Evolutionary conservation across 2,797 vertebrate genomes (phyloP).

Genomic region (Epinephelus awoara): DNA sequence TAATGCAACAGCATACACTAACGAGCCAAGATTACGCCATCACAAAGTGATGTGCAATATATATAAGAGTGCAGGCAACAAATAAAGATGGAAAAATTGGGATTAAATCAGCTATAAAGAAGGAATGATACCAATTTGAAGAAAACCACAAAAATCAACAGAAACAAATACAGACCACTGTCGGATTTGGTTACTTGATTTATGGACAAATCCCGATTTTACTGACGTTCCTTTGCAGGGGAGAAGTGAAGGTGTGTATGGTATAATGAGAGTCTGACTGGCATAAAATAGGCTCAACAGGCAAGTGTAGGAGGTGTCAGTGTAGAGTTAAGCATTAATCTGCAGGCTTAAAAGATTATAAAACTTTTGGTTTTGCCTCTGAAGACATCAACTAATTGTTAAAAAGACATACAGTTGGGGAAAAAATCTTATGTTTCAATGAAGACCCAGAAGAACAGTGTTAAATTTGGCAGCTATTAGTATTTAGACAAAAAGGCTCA

Average conservation of each 20-base stretch:
- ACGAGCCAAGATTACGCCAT: neutral
- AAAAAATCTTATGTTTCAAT: neutral
- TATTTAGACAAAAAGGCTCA: no score
- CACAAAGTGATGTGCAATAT: constrained; percentile 7
- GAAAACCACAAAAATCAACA: neutral
- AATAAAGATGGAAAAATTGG: neutral
- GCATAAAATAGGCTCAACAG: neutral
- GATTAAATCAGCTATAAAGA: neutral
- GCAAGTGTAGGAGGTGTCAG: neutral
- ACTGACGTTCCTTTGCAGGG: neutral
- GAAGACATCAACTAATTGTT: neutral
- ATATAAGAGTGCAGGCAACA: neutral
- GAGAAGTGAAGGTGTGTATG: neutral
- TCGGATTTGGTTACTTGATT: neutral
- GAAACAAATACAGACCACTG: neutral
- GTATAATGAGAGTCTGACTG: neutral
- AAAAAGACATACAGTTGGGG: neutral
- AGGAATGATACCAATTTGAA: neutral
- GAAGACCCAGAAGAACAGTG: neutral
- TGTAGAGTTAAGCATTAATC: neutral
- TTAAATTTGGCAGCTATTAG: no score
- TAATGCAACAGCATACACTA: constrained; percentile 7
- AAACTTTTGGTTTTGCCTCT: neutral
- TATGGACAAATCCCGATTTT: neutral
- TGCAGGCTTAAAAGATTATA: neutral